Evolutionary conservation across 2,888 invertebrate species (phyloP).

Genomic region (Drosophila longiperda): DNA sequence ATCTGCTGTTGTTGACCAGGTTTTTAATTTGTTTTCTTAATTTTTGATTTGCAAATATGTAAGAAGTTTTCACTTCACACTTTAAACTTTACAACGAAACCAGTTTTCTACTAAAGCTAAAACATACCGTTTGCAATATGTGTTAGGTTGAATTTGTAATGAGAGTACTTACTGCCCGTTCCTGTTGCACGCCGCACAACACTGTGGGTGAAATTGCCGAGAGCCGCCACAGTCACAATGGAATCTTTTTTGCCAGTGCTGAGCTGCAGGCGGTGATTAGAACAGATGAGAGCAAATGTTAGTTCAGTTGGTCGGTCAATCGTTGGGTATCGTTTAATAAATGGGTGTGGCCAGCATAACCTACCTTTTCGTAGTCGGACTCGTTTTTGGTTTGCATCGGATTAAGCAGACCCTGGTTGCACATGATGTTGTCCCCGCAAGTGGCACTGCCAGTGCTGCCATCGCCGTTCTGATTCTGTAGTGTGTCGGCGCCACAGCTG

Average conservation of each 20-base stretch:
- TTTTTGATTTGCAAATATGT: background rate
- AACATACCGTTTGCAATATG: background rate
- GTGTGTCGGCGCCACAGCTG: constrained; percentile 73
- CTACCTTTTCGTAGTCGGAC: constrained; percentile 83
- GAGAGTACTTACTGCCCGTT: constrained; percentile 84
- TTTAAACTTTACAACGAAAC: too few species aligned
- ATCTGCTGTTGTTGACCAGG: rapidly evolving
- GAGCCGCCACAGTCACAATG: constrained; percentile 84
- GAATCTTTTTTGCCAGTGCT: constrained; percentile 85
- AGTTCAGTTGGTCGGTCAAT: constrained; percentile 34
- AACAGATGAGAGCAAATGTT: constrained; percentile 1
- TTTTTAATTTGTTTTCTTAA: background rate
- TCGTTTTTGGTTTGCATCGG: constrained; percentile 83
- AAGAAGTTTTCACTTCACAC: background rate
- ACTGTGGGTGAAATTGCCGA: constrained; percentile 84
- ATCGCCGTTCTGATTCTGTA: constrained; percentile 81
- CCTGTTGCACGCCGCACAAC: constrained; percentile 84
- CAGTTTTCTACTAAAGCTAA: background rate
- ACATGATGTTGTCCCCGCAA: constrained; percentile 75
- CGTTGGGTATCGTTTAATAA: background rate
- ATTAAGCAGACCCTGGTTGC: constrained; percentile 84
- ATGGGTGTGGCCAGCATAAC: background rate
- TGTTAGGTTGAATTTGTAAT: constrained; percentile 11
- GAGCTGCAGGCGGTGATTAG: constrained; percentile 69
- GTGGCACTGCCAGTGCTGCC: constrained; percentile 72